Conservation (phyloP, 2,888 invertebrate species). For the Trichogramma dendrolimi region DNA sequence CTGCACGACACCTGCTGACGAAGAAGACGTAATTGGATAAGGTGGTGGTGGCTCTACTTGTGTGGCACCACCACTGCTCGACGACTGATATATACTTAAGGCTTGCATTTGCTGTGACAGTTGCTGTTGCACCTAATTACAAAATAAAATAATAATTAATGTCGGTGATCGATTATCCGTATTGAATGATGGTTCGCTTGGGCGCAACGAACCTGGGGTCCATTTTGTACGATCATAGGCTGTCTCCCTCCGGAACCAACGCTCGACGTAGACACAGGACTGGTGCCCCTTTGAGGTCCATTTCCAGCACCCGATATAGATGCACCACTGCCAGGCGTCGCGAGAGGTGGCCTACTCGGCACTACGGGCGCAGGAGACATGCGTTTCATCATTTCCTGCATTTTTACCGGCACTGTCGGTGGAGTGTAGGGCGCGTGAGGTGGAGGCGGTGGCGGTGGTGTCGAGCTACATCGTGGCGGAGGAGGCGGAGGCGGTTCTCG, state of each 20-base stretch:
- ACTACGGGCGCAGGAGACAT: constrained; percentile 73
- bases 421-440: constrained; percentile 54
- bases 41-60: constrained; percentile 55
- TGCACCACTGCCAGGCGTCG: constrained; percentile 54
- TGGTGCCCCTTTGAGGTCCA: constrained; percentile 67
- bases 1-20: constrained; percentile 66
- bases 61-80: constrained; percentile 51
- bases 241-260: constrained; percentile 58
- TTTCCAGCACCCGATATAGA: constrained; percentile 42
- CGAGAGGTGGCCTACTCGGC: constrained; percentile 65
- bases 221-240: constrained; percentile 79
- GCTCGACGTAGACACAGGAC: constrained; percentile 61
- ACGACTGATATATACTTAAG: constrained; percentile 67
- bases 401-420: constrained; percentile 61
- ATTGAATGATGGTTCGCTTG: no score
- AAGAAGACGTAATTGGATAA: constrained; percentile 56
- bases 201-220: constrained; percentile 55
- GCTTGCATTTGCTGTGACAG: constrained; percentile 85
- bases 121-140: constrained; percentile 68
- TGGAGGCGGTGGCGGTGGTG: constrained; percentile 62
- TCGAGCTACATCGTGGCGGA: constrained; percentile 70
- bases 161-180: background rate
- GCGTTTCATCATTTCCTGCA: constrained; percentile 70
- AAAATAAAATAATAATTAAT: constrained; percentile 30
- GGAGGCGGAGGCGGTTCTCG: constrained; percentile 64